Evolutionary conservation across 2,888 invertebrate species (phyloP), one percentile per base, ranked within the genome.

Genomic region (Pheosia gnoma): DNA sequence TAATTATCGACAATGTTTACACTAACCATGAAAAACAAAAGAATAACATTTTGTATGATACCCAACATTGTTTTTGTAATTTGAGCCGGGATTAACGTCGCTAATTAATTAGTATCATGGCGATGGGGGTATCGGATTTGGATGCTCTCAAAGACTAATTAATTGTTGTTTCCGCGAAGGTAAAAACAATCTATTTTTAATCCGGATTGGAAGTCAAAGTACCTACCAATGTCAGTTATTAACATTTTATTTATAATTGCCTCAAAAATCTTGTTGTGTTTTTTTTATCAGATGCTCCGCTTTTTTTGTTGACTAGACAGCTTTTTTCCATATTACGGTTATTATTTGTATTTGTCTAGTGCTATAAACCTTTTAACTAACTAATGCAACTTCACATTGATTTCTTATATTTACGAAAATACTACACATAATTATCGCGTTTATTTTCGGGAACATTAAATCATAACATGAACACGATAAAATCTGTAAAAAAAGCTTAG

Each of bases 31-130:
- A 36, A 37, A 52, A 38, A 9, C 37, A 67, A 62, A 60, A 61
- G 68, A 70, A 62, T 63, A 68, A 69, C 62, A 70, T 57, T 56
- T 58, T 55, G 57, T 58, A 59, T 60, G 59, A 64, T 41, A 58
- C 49, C 62, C 62, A 47, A 55, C 61, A 59, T 69, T 78, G 72
- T 79, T 78, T 69, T 74, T 66, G 79, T 72, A 74, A 77, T 65
- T 66, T 67, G 69, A 81, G 75, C 66, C 65, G 61, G 75, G 79
- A 77, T 81, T 75, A 79, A 59, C 66, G 70, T 67, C 68, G 45
- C 73, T 78, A 78, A 80, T 78, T 80, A 80, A 77, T 75, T 62
- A 73, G 62, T 76, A 78, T 79, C 70, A 70, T 63, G 70, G 60
- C 64, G 61, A 37, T 57, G 61, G 69, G 25, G 69, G 71, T 71